Evolutionary conservation across 2,888 invertebrate species (phyloP).

Genomic region (Dasysyrphus albostriatus): DNA sequence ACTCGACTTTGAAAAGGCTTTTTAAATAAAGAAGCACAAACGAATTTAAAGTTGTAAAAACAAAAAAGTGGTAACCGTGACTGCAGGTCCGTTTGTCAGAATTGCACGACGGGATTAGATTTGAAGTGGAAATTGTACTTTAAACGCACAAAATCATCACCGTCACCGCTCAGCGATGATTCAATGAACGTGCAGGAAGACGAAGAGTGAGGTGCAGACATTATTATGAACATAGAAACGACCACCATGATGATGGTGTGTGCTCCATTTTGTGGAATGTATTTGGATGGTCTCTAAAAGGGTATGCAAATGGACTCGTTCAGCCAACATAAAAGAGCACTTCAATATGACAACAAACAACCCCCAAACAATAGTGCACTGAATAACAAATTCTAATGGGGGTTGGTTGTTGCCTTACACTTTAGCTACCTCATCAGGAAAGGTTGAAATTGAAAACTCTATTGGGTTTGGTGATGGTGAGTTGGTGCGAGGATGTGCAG

Average conservation of each 20-base stretch:
- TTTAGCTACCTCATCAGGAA: slow-evolving; percentile 27
- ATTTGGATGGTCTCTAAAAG: slow-evolving; percentile 55
- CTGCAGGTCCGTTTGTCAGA: neutral
- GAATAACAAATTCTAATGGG: slow-evolving; percentile 57
- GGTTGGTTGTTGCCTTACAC: neutral
- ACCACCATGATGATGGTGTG: neutral
- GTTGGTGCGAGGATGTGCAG: slow-evolving; percentile 30
- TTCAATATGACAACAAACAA: slow-evolving; percentile 22
- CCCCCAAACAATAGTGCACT: slow-evolving; percentile 52
- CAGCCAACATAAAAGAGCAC: slow-evolving; percentile 44
- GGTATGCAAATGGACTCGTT: slow-evolving; percentile 51
- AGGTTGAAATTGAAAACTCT: slow-evolving; percentile 63
- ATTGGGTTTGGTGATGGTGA: neutral
- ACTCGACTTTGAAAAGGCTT: too few relatives aligned
- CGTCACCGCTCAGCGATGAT: slow-evolving; percentile 70
- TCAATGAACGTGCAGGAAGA: slow-evolving; percentile 54
- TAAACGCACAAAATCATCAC: slow-evolving; percentile 74
- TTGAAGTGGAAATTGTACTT: slow-evolving; percentile 71
- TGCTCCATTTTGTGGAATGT: slow-evolving; percentile 51
- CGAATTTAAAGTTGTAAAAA: neutral
- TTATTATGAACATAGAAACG: neutral
- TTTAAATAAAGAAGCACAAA: too few relatives aligned
- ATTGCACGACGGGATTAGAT: slow-evolving; percentile 56
- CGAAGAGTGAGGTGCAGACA: neutral
- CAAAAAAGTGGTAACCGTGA: neutral